Conservation (phyloP, 2,113 vertebrate species). For the Natator depressus region DNA sequence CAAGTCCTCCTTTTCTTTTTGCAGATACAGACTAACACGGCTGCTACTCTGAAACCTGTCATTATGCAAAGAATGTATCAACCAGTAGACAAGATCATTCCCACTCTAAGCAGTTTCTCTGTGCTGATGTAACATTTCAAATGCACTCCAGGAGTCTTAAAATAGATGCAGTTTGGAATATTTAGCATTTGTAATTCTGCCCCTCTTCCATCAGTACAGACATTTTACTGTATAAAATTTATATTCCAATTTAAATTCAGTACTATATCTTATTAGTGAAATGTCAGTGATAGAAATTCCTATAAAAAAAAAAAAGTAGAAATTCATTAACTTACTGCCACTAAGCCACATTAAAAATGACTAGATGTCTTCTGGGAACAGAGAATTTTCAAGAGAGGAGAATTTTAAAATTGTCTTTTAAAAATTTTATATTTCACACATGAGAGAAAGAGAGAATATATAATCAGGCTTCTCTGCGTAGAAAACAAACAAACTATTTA, state of each 20-base stretch:
- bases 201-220: conserved; percentile 29
- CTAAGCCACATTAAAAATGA: conserved; percentile 28
- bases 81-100: conserved; percentile 31
- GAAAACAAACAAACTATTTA: background rate
- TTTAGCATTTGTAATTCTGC: conserved; percentile 34
- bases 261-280: conserved; percentile 36
- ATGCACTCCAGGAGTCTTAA: conserved; percentile 1
- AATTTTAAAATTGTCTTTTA: conserved; percentile 41
- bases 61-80: background rate
- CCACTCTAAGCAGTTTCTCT: conserved; percentile 22
- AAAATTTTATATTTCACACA: background rate
- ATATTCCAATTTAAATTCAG: conserved; percentile 54
- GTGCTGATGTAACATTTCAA: conserved; percentile 4
- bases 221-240: conserved; percentile 42
- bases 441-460: background rate
- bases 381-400: conserved; percentile 9
- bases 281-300: conserved; percentile 37
- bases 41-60: no score
- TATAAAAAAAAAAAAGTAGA: conserved; percentile 27
- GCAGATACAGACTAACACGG: no score
- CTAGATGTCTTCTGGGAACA: conserved; percentile 3
- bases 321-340: conserved; percentile 51
- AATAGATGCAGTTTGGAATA: conserved; percentile 40
- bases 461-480: background rate
- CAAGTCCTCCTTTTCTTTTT: no score